Conservation (phyloP, 2,113 vertebrate species). For the Parus major region DNA sequence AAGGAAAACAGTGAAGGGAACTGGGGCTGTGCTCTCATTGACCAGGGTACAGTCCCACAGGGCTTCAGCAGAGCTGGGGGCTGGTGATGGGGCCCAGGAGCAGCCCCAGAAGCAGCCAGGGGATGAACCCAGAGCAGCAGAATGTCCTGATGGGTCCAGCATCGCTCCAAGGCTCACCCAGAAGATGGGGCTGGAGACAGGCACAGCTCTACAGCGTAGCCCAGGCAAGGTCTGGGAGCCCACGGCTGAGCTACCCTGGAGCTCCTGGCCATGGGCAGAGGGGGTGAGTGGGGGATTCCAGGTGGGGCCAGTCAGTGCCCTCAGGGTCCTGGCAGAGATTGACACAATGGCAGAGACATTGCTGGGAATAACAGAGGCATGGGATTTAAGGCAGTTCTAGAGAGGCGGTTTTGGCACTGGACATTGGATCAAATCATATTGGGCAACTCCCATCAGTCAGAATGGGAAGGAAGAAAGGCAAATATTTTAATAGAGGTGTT, state of each 20-base stretch:
- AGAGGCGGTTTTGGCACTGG: background rate
- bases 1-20: background rate
- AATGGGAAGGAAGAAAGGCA: background rate
- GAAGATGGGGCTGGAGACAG: background rate
- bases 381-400: background rate
- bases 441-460: background rate
- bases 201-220: background rate
- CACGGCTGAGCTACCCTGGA: background rate
- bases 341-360: fast-evolving
- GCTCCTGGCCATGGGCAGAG: background rate
- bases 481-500: background rate
- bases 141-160: background rate
- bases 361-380: background rate
- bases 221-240: background rate
- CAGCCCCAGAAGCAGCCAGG: background rate
- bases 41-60: background rate
- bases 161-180: background rate
- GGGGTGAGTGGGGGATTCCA: background rate
- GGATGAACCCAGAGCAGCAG: background rate
- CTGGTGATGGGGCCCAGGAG: background rate
- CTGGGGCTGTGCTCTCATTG: background rate
- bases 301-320: background rate
- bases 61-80: background rate
- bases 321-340: background rate
- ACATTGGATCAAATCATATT: background rate